A percentile compares a stretch with the other conserved stretches of the same genome.
These are phyloP conservation scores for Heliconius sara DNA, from an alignment of 2,888 invertebrate species.

Conservation along the genomic window DNA sequence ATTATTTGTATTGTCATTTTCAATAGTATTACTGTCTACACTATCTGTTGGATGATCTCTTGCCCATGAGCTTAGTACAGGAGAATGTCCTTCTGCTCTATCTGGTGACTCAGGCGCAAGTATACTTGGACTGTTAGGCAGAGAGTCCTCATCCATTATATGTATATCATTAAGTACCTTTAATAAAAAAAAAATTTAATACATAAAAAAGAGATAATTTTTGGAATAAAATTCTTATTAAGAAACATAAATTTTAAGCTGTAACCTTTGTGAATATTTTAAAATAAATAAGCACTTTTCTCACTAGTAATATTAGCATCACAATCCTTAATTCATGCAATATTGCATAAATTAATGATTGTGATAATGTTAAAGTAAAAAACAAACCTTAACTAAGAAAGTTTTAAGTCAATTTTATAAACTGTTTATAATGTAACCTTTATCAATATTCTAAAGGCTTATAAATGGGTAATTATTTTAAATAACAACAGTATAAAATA, in stretches of 20 bases:
- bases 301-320: too few relatives aligned
- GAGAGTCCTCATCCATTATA: conserved; percentile 44
- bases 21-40: not conserved
- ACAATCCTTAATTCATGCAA: too few relatives aligned
- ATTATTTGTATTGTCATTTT: not conserved
- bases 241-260: too few relatives aligned
- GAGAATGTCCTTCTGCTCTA: conserved; percentile 46
- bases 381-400: not conserved
- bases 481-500: too few relatives aligned
- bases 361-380: not conserved
- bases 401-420: too few relatives aligned
- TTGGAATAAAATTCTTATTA: too few relatives aligned
- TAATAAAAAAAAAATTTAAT: not conserved
- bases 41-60: not conserved
- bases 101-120: conserved; percentile 49
- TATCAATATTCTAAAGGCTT: not conserved
- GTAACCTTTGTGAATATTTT: too few relatives aligned
- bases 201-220: not conserved
- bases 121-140: conserved; percentile 50
- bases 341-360: not conserved
- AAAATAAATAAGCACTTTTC: too few relatives aligned
- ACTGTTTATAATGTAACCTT: too few relatives aligned
- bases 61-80: conserved; percentile 4
- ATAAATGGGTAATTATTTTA: not conserved
- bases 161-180: conserved; percentile 19